phyloP scores from a whole-genome alignment of 2,888 invertebrate genomes.

The Athetis lepigone region DNA sequence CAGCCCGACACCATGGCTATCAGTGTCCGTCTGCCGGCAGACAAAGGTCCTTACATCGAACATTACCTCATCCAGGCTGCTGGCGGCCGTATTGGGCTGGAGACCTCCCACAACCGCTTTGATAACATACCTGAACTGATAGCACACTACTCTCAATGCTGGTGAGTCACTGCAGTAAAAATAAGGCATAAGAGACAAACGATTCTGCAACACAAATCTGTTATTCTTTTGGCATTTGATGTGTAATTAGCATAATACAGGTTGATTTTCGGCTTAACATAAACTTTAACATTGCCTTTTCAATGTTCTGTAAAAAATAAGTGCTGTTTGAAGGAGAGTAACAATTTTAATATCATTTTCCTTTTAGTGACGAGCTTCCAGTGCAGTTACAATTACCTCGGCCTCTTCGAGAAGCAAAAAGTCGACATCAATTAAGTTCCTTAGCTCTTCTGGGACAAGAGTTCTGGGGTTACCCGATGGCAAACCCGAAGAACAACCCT shows the following conservation, averaged over 20 bases:
- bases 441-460: slow-evolving; percentile 97
- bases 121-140: slow-evolving; percentile 97
- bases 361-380: slow-evolving; percentile 96
- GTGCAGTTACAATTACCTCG: slow-evolving; percentile 96
- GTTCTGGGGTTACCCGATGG: slow-evolving; percentile 96
- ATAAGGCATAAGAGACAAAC: no score
- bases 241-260: not conserved
- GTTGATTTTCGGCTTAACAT: not conserved
- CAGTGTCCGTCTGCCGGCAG: slow-evolving; percentile 96
- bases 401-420: slow-evolving; percentile 96
- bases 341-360: not conserved
- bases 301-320: no score
- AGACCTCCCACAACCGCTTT: slow-evolving; percentile 98
- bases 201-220: no score
- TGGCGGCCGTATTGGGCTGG: slow-evolving; percentile 95
- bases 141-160: slow-evolving; percentile 98
- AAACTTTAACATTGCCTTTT: not conserved
- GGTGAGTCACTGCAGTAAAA: slow-evolving; percentile 83
- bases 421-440: slow-evolving; percentile 97
- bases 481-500: slow-evolving; percentile 92
- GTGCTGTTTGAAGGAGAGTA: not conserved
- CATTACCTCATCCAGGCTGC: slow-evolving; percentile 98
- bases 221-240: not conserved
- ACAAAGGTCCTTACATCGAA: slow-evolving; percentile 97
- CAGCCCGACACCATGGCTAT: slow-evolving; percentile 98